phyloP scores from a whole-genome alignment of 2,888 invertebrate species.

The Volucella zonaria region DNA sequence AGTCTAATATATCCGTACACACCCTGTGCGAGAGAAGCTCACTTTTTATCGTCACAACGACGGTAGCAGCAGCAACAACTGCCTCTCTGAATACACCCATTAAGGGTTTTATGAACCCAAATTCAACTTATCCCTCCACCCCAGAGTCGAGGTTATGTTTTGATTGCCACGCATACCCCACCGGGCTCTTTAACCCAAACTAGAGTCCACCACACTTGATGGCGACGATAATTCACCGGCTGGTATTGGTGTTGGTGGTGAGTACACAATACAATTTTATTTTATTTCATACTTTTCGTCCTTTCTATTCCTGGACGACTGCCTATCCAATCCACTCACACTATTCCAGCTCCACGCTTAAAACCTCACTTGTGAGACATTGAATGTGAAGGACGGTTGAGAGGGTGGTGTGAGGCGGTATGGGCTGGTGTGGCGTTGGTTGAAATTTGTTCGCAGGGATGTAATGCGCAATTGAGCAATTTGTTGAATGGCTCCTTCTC shows the following conservation, averaged over 20 bases:
- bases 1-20: background rate
- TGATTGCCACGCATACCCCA: slow-evolving; percentile 22
- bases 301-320: slow-evolving; percentile 46
- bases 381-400: slow-evolving; percentile 17
- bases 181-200: slow-evolving; percentile 9
- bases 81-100: slow-evolving; percentile 39
- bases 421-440: slow-evolving; percentile 34
- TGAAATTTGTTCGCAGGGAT: slow-evolving; percentile 70
- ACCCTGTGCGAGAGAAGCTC: background rate
- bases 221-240: slow-evolving; percentile 36
- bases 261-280: slow-evolving; percentile 46
- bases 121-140: background rate
- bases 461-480: slow-evolving; percentile 73
- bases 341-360: background rate
- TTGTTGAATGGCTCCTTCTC: slow-evolving; percentile 62
- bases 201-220: slow-evolving; percentile 35
- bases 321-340: background rate
- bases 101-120: slow-evolving; percentile 38
- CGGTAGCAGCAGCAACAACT: slow-evolving; percentile 20
- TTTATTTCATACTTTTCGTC: slow-evolving; percentile 58
- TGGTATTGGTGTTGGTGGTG: background rate
- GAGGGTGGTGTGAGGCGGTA: background rate
- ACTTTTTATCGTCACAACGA: background rate
- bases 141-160: slow-evolving; percentile 1
- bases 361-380: background rate